Evolutionary conservation across 2,797 vertebrate genomes (phyloP).

Genomic region (Leucoraja ocellata): DNA sequence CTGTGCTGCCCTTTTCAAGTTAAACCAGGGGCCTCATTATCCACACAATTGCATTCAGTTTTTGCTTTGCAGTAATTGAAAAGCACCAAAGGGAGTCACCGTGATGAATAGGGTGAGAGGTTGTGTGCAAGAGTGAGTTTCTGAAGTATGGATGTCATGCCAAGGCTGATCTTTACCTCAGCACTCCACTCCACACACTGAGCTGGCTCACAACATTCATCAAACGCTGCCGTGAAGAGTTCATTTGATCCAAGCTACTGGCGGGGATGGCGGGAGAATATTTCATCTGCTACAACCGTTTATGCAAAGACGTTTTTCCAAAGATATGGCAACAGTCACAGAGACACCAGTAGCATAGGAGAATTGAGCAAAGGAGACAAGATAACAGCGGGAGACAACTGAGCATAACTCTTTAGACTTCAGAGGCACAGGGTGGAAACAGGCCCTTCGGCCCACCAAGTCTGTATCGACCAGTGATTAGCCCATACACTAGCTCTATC

Average conservation of each 20-base stretch:
- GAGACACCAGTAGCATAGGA: no score
- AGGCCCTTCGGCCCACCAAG: no score
- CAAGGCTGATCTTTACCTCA: background rate
- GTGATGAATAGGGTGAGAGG: background rate
- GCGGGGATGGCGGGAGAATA: background rate
- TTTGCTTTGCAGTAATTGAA: background rate
- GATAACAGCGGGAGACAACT: no score
- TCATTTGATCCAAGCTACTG: background rate
- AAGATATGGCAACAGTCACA: no score
- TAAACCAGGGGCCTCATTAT: background rate
- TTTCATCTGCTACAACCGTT: background rate
- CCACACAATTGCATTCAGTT: background rate
- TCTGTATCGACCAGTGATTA: no score
- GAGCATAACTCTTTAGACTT: no score
- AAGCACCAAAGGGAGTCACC: background rate
- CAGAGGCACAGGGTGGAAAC: no score
- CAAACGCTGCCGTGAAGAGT: background rate
- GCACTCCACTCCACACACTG: background rate
- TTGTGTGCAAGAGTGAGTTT: background rate
- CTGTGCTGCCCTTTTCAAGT: background rate
- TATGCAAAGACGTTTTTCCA: background rate
- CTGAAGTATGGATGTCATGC: background rate
- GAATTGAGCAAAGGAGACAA: no score
- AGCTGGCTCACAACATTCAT: background rate
- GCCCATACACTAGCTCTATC: no score